Evolutionary conservation across 2,888 invertebrate species (phyloP).

Genomic region (Cristatella mucedo): DNA sequence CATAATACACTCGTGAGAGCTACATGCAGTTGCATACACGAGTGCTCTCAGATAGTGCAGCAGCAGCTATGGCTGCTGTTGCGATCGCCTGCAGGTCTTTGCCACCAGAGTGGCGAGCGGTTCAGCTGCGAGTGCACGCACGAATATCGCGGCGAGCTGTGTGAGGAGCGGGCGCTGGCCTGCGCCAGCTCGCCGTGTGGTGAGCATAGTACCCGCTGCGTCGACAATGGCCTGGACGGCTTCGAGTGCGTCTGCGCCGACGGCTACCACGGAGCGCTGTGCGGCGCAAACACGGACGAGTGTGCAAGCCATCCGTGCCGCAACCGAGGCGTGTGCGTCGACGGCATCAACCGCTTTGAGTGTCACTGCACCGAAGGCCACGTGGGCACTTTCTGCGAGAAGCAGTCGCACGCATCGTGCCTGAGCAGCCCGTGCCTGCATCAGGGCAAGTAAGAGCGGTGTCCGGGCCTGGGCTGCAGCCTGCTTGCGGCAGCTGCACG

Average conservation of each 20-base stretch:
- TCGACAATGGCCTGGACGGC: background rate
- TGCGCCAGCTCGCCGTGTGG: conserved; percentile 4
- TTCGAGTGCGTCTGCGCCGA: conserved; percentile 8
- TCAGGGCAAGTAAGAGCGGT: conserved; percentile 8
- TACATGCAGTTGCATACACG: too few relatives aligned
- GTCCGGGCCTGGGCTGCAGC: too few relatives aligned
- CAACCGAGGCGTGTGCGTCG: conserved; percentile 19
- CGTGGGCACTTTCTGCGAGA: conserved; percentile 6
- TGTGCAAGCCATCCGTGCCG: conserved; percentile 42
- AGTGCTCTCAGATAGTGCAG: too few relatives aligned
- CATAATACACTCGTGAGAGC: too few relatives aligned
- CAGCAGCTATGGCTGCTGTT: too few relatives aligned
- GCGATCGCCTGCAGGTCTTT: background rate
- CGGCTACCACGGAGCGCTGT: conserved; percentile 39
- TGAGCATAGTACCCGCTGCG: too few relatives aligned
- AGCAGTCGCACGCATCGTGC: background rate
- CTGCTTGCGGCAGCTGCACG: too few relatives aligned
- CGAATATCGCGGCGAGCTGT: background rate
- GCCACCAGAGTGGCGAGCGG: background rate
- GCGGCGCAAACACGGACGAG: conserved; percentile 43
- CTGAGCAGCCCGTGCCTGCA: conserved; percentile 7
- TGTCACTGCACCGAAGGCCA: conserved; percentile 4
- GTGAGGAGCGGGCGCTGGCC: conserved; percentile 1
- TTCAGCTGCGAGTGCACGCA: conserved; percentile 3
- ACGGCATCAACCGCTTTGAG: conserved; percentile 14